Percentiles rank a stretch among this genome's conserved stretches.
Conservation (phyloP, 1,140 invertebrate genomes). For the Megalonaias nervosa region DNA sequence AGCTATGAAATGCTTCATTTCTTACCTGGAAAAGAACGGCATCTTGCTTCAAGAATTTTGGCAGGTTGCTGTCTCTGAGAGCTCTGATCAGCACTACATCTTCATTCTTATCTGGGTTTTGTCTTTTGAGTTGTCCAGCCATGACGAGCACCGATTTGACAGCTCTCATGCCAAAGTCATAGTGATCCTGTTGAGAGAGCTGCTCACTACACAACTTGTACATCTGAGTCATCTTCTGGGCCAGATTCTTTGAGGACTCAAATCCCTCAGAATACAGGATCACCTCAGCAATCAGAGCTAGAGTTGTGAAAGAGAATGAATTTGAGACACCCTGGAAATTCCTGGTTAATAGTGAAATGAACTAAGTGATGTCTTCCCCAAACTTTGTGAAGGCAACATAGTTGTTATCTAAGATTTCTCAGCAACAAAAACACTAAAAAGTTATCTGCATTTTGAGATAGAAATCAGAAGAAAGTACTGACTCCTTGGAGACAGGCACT, state of each 20-base stretch:
- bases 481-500: too few relatives aligned
- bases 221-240: slow-evolving; percentile 92
- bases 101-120: slow-evolving; percentile 72
- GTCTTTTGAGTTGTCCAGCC: slow-evolving; percentile 71
- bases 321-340: too few relatives aligned
- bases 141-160: slow-evolving; percentile 74
- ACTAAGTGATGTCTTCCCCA: too few relatives aligned
- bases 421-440: too few relatives aligned
- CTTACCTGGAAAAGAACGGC: slow-evolving; percentile 70
- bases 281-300: slow-evolving; percentile 91
- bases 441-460: too few relatives aligned
- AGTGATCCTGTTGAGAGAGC: slow-evolving; percentile 93
- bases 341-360: too few relatives aligned
- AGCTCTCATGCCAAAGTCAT: slow-evolving; percentile 92
- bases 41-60: slow-evolving; percentile 72
- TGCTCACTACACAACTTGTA: slow-evolving; percentile 94
- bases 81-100: slow-evolving; percentile 71
- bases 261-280: slow-evolving; percentile 94
- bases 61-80: slow-evolving; percentile 71
- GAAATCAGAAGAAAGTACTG: too few relatives aligned
- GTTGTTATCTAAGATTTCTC: too few relatives aligned
- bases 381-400: too few relatives aligned
- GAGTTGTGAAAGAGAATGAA: slow-evolving; percentile 21
- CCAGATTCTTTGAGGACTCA: slow-evolving; percentile 86
- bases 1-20: too few relatives aligned